phyloP scores from a whole-genome alignment of 1,140 invertebrate genomes.

The Zophobas atratus region DNA sequence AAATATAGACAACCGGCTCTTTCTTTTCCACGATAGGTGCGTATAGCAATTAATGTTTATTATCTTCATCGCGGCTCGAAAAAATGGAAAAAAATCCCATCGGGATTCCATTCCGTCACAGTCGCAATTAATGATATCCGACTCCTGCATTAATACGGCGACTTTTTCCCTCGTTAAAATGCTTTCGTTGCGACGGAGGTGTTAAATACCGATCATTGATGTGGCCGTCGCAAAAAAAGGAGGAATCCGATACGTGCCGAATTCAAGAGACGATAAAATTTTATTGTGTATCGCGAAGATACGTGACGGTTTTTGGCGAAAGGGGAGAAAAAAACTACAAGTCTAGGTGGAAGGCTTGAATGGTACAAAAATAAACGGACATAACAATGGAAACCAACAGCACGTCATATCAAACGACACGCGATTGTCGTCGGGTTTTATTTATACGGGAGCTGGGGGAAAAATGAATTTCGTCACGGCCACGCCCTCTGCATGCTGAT shows the following conservation, averaged over 20 bases:
- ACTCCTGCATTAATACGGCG: slow-evolving; percentile 14
- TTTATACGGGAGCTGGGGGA: neutral
- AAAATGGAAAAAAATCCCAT: neutral
- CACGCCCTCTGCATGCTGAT: slow-evolving; percentile 1
- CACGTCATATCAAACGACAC: slow-evolving; percentile 12
- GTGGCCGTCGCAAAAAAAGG: neutral
- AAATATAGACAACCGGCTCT: too few species aligned
- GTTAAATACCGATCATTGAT: slow-evolving; percentile 26
- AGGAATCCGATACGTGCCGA: slow-evolving; percentile 5
- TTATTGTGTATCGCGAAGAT: neutral
- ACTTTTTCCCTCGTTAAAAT: slow-evolving; percentile 24
- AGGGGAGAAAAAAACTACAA: slow-evolving; percentile 1
- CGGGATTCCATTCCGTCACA: slow-evolving; percentile 15
- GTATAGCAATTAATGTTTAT: slow-evolving; percentile 7
- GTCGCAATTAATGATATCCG: slow-evolving; percentile 19
- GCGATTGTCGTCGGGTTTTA: slow-evolving; percentile 9
- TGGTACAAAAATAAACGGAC: neutral
- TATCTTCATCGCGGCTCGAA: slow-evolving; percentile 4
- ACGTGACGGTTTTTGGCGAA: slow-evolving; percentile 1
- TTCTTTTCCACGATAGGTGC: too few species aligned
- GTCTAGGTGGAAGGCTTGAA: neutral
- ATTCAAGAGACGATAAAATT: slow-evolving; percentile 15
- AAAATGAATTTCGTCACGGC: slow-evolving; percentile 1
- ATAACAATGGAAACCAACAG: neutral
- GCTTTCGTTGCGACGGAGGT: slow-evolving; percentile 12